Evolutionary conservation across 2,888 invertebrate genomes (phyloP), one percentile per base, ranked within the genome.

Genomic region (Digitonthophagus gazella): DNA sequence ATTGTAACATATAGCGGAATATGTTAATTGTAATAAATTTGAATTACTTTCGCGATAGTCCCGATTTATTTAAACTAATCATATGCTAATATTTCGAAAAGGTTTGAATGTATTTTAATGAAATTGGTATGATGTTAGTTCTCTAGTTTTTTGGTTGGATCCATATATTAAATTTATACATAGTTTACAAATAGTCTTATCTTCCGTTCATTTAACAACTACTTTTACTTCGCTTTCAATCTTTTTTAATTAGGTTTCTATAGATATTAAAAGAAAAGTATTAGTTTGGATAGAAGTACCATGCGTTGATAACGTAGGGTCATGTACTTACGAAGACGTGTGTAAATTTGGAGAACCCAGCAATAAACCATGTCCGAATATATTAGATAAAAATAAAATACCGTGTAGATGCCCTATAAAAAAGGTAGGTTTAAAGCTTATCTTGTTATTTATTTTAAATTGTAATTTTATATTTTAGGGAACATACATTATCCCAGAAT

Each of bases 381-480:
- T 67, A 3, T 77, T 77, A 56, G 54, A 57, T 4, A 63, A 72
- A 65, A 75, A 76, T 70, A 67, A 73, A 55, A 70, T 77, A 14
- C 78, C 78, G n/a, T 78, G 78, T 67, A 71, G 77, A 67, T 78
- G 78, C 68, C 78, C 78, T 1, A 74, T 78, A 61, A 58, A 70
- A 44, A 74, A 74, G 73, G 76, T 77, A 71, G 8, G 28, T 2
- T 19, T 64, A 15, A 66, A 55, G 11, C 19, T 16, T 54, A 57
- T 14, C 16, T 1, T 4, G n/a, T 28, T 44, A 28, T 14, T 16
- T 58, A 20, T 54, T 18, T 54, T 66, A 28, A 57, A 67, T 69
- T 16, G 15, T 58, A 56, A 67, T 69, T 16, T 22, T 57, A 8
- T 64, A 56, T 74, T 75, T 67, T 67, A 77, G 78, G 78, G 78